phyloP scores from a whole-genome alignment of 1,140 invertebrate species.

The Platorchestia sp. region DNA sequence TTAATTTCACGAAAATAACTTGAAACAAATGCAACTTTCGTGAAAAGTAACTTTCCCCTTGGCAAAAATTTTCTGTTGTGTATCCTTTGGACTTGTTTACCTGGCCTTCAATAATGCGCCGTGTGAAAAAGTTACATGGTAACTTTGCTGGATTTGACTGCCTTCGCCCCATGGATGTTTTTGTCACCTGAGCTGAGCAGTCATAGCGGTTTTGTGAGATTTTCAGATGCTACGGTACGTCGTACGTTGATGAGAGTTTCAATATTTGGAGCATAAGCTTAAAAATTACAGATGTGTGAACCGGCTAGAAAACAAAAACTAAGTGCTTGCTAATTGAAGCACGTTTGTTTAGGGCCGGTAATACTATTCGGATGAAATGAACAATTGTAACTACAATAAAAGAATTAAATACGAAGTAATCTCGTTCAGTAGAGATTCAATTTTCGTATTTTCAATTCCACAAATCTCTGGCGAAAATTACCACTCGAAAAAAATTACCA shows the following conservation, averaged over 20 bases:
- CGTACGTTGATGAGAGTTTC: not conserved
- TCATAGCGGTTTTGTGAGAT: not conserved
- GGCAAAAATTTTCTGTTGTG: not conserved
- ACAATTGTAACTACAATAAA: no score
- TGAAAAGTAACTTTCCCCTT: not conserved
- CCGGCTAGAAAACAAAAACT: not conserved
- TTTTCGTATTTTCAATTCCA: no score
- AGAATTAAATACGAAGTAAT: no score
- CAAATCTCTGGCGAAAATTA: no score
- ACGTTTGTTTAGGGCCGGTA: no score
- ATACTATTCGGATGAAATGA: no score
- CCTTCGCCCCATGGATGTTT: not conserved
- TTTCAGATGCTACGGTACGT: not conserved
- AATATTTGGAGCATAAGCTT: not conserved
- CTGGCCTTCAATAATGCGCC: not conserved
- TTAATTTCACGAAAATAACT: no score
- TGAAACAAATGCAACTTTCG: no score
- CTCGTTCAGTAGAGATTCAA: no score
- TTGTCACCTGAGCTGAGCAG: not conserved
- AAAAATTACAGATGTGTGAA: not conserved
- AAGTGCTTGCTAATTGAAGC: not conserved
- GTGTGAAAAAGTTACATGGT: not conserved
- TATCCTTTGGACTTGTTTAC: not conserved
- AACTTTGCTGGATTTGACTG: not conserved
- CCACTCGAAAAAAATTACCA: no score